Evolutionary conservation across 1,140 invertebrate genomes (phyloP), one percentile per base, ranked within the genome.

Genomic region (Amphibalanus amphitrite): DNA sequence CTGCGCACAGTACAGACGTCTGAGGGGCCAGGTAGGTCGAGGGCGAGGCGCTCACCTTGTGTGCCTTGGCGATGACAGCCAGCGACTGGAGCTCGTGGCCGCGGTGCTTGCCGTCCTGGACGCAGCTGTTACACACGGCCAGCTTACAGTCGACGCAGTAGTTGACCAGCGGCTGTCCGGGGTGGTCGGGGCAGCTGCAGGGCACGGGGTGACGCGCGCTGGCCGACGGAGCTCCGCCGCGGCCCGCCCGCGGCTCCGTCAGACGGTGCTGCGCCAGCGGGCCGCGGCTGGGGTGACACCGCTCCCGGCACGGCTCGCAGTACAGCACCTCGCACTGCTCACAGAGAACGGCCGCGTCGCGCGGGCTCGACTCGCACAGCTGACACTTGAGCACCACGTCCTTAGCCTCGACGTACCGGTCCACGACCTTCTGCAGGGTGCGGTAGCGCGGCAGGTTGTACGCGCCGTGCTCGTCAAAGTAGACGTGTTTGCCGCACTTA

Each of bases 401-500:
- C 72, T 84, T 84, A 0, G 84, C 80, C 77, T 92, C 91, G 64
- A 87, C 86, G 79, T 92, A 96, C 73, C 91, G 90, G 76, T 96
- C 92, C 26, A 97, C 90, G 76, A 98, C 96, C 74, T 89, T 90
- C 79, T 93, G 90, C 88, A 98, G 91, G 33, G 93, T 89, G 65
- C 90, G 83, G 81, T 95, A 97, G 75, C 91, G 91, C 30, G 93
- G 92, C 71, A 97, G 81, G 77, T 94, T 93, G 75, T 92, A 87
- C 0, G 92, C 93, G 20, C 94, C 94, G 79, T 90, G 90, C 74
- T 97, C 94, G 80, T 97, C 94, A 78, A 97, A 91, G 78, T 91
- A 95, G 25, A 94, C 89, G 20, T n/a, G 64, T 80, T 95, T 95
- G 75, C 88, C 88, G 80, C 94, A 97, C 3, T 87, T 81, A 0